Percentiles rank a stretch among this genome's conserved stretches.
phyloP scores from a whole-genome alignment of 2,113 vertebrate genomes.

The Carassius carassius region DNA sequence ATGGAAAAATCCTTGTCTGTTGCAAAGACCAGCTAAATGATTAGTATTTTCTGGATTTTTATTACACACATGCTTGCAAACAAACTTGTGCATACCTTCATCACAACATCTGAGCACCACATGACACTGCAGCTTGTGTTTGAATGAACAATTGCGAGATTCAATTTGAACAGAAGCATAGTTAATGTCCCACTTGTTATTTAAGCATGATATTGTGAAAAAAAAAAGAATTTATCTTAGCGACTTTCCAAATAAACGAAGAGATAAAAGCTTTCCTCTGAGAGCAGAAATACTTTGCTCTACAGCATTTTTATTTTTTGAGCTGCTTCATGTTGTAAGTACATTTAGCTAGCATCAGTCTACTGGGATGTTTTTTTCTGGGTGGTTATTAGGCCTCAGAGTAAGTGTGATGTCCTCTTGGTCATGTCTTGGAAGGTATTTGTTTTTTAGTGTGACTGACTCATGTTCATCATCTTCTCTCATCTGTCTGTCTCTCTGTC shows the following conservation, averaged over 20 bases:
- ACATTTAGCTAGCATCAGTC: background rate
- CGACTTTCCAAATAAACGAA: background rate
- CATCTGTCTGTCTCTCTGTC: conserved; percentile 4
- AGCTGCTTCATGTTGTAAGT: background rate
- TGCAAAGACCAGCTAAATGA: too few relatives aligned
- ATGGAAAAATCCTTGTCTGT: too few relatives aligned
- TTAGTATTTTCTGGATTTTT: too few relatives aligned
- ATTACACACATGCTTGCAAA: too few relatives aligned
- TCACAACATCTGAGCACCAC: background rate
- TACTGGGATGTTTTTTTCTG: background rate
- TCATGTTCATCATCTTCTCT: conserved; percentile 6
- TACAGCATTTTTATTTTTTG: conserved; percentile 6
- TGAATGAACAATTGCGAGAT: background rate
- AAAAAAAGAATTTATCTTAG: background rate
- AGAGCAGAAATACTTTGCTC: background rate
- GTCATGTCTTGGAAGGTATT: background rate
- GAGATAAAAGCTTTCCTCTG: background rate
- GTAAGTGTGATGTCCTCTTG: background rate
- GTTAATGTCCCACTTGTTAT: background rate
- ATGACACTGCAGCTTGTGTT: background rate
- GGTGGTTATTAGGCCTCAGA: background rate
- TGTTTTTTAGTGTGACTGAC: conserved; percentile 9
- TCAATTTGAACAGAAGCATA: background rate
- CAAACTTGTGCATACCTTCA: background rate
- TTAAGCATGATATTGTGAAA: background rate